Conservation (phyloP, 2,113 vertebrate species). For the Gorsachius goisagi region DNA sequence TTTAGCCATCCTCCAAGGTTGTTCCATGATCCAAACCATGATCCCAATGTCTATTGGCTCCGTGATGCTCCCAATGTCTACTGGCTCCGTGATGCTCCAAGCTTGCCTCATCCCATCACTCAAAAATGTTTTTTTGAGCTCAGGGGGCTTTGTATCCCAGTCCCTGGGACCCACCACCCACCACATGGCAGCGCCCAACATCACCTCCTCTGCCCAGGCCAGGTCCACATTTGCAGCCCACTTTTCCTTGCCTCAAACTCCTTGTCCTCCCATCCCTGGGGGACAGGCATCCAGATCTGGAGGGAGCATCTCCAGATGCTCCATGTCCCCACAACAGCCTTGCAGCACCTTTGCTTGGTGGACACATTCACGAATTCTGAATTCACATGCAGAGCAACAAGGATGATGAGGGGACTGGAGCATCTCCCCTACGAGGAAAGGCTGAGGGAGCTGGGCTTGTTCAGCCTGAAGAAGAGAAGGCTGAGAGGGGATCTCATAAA, state of each 20-base stretch:
- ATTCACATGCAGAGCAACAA: too few relatives aligned
- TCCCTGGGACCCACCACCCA: background rate
- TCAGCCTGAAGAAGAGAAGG: too few relatives aligned
- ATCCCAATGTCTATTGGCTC: accelerated
- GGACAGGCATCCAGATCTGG: background rate
- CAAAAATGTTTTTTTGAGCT: background rate
- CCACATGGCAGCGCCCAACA: background rate
- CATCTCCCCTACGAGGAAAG: too few relatives aligned
- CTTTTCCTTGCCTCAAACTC: background rate
- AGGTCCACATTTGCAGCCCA: background rate
- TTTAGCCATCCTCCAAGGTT: background rate
- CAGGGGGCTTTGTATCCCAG: background rate
- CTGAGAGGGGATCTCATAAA: too few relatives aligned
- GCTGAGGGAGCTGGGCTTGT: too few relatives aligned
- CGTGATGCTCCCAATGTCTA: background rate
- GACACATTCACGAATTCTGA: accelerated
- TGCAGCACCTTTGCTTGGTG: background rate
- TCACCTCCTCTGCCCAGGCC: background rate
- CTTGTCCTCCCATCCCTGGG: background rate
- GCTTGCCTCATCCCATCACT: background rate
- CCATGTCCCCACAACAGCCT: background rate
- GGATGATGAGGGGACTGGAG: too few relatives aligned
- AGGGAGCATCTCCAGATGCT: background rate
- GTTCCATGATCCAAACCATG: background rate
- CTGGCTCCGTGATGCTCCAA: background rate